phyloP scores from a whole-genome alignment of 2,113 vertebrate species.

The Bombycilla garrulus region DNA sequence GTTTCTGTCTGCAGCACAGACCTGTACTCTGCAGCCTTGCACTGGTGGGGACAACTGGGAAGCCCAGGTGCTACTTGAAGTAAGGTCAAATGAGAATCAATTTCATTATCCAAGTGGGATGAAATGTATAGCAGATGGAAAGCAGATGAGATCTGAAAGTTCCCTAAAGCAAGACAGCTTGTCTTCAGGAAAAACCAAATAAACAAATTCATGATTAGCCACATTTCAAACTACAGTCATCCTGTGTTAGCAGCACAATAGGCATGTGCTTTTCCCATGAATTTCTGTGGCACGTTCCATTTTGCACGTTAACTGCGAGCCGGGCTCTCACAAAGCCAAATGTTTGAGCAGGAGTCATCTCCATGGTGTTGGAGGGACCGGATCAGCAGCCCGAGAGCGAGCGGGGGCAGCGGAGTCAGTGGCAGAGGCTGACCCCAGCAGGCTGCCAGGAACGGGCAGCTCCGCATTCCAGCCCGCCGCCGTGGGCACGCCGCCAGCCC shows the following conservation, averaged over 20 bases:
- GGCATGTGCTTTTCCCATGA: not conserved
- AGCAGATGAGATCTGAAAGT: not conserved
- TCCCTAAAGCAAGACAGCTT: not conserved
- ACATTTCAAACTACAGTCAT: not conserved
- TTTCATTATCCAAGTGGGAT: not conserved
- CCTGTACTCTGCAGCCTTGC: not conserved
- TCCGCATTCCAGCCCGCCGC: not conserved
- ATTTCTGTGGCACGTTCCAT: accelerated
- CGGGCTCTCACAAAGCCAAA: not conserved
- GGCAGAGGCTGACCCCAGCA: constrained; percentile 12
- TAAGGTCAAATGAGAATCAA: not conserved
- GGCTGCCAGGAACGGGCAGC: constrained; percentile 29
- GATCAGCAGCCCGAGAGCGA: not conserved
- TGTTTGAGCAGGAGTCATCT: not conserved
- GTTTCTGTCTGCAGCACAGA: not conserved
- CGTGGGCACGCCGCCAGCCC: not conserved
- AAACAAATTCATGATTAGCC: not conserved
- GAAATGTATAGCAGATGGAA: not conserved
- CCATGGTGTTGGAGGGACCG: not conserved
- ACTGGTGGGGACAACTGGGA: not conserved
- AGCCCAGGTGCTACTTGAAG: not conserved
- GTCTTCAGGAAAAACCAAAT: not conserved
- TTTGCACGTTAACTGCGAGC: not conserved
- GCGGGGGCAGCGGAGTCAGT: not conserved
- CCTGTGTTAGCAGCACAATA: not conserved